Evolutionary conservation across 2,113 vertebrate species (phyloP), one percentile per base, ranked within the genome.

Genomic region (Sarotherodon lohbergeri): DNA sequence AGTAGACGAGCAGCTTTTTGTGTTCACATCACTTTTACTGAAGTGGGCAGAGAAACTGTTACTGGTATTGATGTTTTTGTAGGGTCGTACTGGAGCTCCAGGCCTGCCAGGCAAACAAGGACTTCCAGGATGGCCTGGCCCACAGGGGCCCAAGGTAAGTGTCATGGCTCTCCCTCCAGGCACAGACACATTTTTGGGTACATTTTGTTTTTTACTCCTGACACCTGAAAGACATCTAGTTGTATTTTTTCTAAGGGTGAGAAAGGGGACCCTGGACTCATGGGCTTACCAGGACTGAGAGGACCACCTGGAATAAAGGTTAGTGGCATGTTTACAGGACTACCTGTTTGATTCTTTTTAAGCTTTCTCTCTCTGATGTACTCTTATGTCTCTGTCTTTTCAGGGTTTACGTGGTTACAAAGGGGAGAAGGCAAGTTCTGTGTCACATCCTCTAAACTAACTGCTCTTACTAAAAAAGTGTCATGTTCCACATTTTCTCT

Each of bases 291-390:
- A 83, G 98, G 98, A 91, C 94, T 97, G 91, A 97, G 97, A 96
- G 98, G 98, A 97, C 97, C 98, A 94, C 94, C 96, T 90, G 98
- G 98, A 93, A 96, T 94, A 80, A 99, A 99, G 98, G 98, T 98
- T 34, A 57, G 80, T 81, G 24, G 29, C 36, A 66, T 41, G 9
- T 55, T 56, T 29, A 39, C 43, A 82, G 34, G 43, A 34, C 14
- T 22, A 32, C 36, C 39, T 48, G 3, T 43, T 82, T 13, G 12
- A 39, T 19, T 57, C 17, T n/a, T 50, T 50, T 32, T 76, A 19
- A 78, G 68, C 24, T 19, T 14, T 43, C 27, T 46, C 14, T 76
- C 5, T 29, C 43, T 50, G 6, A 50, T 50, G 34, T 81, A 24
- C 10, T 86, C 5, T 87, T 55, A 12, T 6, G 8, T 54, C 71